These are phyloP conservation scores for Myiothlypis chrysogaster DNA, from an alignment of 2,797 vertebrate genomes.

Conservation along the genomic window DNA sequence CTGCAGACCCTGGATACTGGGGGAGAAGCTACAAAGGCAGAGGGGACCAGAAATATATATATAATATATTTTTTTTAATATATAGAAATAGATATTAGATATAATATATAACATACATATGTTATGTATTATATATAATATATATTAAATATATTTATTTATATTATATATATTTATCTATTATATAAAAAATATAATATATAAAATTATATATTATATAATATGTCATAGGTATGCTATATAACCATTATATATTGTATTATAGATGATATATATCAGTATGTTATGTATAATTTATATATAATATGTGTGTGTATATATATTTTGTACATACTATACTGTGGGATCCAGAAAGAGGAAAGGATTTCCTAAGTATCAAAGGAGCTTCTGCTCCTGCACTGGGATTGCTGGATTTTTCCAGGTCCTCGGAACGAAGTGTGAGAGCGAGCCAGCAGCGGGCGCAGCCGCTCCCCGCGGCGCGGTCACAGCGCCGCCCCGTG, in stretches of 20 bases:
- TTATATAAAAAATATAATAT: too few species aligned
- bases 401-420: neutral
- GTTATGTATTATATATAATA: too few species aligned
- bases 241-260: neutral
- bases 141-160: too few species aligned
- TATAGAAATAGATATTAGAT: neutral
- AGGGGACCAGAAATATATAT: neutral
- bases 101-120: too few species aligned
- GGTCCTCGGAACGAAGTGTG: rapidly evolving
- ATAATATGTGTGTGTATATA: too few species aligned
- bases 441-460: neutral
- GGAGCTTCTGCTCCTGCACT: neutral
- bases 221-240: neutral
- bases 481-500: neutral
- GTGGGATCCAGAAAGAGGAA: neutral
- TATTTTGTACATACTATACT: neutral
- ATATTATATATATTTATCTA: too few species aligned
- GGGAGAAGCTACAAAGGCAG: neutral
- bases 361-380: neutral
- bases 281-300: too few species aligned
- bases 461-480: rapidly evolving
- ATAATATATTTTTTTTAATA: too few species aligned
- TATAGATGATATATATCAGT: too few species aligned
- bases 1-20: neutral
- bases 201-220: too few species aligned